Base-by-base conservation (phyloP, 2,888 invertebrate genomes). In the Scotopteryx bipunctaria region DNA sequence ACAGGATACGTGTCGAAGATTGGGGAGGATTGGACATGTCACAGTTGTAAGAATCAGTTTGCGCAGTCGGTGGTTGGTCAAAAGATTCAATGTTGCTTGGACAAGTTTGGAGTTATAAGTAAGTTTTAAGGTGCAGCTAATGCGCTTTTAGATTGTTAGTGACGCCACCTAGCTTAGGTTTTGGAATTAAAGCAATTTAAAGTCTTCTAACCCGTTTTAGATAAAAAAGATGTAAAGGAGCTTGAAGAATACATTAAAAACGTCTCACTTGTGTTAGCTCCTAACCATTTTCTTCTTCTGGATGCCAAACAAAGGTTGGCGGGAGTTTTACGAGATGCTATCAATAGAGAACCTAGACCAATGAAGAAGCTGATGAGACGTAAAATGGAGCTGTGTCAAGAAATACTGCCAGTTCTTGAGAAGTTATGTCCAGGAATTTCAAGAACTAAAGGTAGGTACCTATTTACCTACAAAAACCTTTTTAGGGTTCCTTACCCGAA, bases 281-380 rank as follows among this genome's bases (percentile, higher is more conserved):
- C 91, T 0, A 93, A 94, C 68, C 95, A 95, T 73, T 94, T 92
- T 61, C 66, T 95, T 14, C 79, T 95, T 41, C 53, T 95, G 36
- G 93, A 94, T 50, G 82, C 95, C 0, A 94, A 95, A 67, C 95
- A 95, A 70, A 92, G 93, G 38, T 82, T 95, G 13, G 92, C 94
- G 0, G 92, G 93, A 0, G 86, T 92, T 4, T 62, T 93, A 5
- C 74, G 93, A 14, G 89, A 91, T 50, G 78, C 82, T 4, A 88
- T 91, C 52, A 91, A 87, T 55, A 78, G 88, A 33, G 81, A 89
- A n/a, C 83, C 85, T 6, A 79, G 85, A 1, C 91, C 92, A 0
- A 87, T 89, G 2, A 92, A 88, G 61, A 91, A 91, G 58, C 73
- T 92, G 8, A 21, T 21, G 21, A 21, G 21, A 21, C 21, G 21